A percentile compares a stretch with the other conserved stretches of the same genome.
These are phyloP conservation scores for Azorinus chamasolen DNA, from an alignment of 2,888 invertebrate species.

Conservation along the genomic window DNA sequence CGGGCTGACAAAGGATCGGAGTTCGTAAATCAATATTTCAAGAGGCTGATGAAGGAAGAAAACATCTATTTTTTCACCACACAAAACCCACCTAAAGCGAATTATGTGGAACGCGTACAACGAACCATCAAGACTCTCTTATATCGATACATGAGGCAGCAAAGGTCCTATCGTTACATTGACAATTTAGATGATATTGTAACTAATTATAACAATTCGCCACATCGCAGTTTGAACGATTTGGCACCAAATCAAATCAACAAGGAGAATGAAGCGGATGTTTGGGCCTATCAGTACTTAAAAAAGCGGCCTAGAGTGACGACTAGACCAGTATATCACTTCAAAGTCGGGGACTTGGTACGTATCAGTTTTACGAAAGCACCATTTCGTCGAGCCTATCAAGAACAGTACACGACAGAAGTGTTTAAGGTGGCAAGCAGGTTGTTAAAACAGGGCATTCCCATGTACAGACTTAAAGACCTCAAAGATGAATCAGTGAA, in stretches of 20 bases:
- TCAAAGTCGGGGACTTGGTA: constrained; percentile 28
- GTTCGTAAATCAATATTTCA: constrained; percentile 26
- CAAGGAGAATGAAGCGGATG: constrained; percentile 36
- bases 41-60: constrained; percentile 19
- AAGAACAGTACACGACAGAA: constrained; percentile 39
- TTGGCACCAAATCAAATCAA: constrained; percentile 34
- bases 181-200: constrained; percentile 36
- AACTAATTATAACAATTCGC: constrained; percentile 41
- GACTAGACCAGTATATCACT: constrained; percentile 21
- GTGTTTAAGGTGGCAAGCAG: constrained; percentile 36
- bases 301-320: constrained; percentile 19
- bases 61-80: constrained; percentile 31
- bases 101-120: constrained; percentile 29
- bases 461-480: constrained; percentile 34
- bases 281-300: constrained; percentile 39
- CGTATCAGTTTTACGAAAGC: constrained; percentile 26
- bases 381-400: constrained; percentile 35
- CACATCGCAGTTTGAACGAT: constrained; percentile 32
- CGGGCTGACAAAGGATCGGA: constrained; percentile 32
- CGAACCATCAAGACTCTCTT: constrained; percentile 14
- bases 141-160: constrained; percentile 22
- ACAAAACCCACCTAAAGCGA: constrained; percentile 25
- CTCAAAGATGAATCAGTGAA: constrained; percentile 37
- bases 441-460: constrained; percentile 30
- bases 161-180: constrained; percentile 38